Evolutionary conservation across 2,888 invertebrate genomes (phyloP), one percentile per base, ranked within the genome.

Genomic region (Allophyes oxyacanthae): DNA sequence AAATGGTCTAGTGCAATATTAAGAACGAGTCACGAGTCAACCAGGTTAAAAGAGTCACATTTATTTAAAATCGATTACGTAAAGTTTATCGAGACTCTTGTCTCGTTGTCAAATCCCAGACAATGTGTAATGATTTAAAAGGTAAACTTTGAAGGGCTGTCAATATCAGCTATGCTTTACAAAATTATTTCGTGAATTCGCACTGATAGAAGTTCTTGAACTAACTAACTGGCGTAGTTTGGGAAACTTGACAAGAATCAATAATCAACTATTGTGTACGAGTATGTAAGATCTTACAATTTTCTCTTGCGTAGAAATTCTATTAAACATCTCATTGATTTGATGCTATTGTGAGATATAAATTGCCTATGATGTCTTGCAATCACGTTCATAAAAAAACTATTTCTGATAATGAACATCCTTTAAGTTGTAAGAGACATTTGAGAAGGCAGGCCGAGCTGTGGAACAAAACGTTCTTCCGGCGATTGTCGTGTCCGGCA

Each of bases 1-100:
- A 84, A 84, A 84, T 68, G 58, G 68, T 75, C 28, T 6, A 28
- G 4, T 73, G 70, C 72, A 76, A 79, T 79, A 76, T 81, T 68
- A 61, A 72, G 67, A 64, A 62, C 73, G 51, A 77, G 79, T 81
- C 82, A 82, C 74, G 83, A n/a, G n/a, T n/a, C n/a, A n/a, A 81
- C 77, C 65, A 63, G 67, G 57, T 74, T 72, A 74, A 76, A 77
- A 75, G 72, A 81, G 78, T 78, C 75, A 74, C 81, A 82, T 78
- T 78, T 74, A 79, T 75, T 71, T 64, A 77, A 70, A 80, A 82
- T 79, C 79, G 77, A 84, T 86, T 86, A 80, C 80, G 83, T 81
- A 83, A 86, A 83, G 61, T 75, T 71, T 68, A 78, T 78, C 74
- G 72, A 64, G 60, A 72, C 64, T 62, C 56, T 76, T 78, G 73